These are phyloP conservation scores for Tiaroga cobitis DNA, from an alignment of 2,797 vertebrate genomes.

Conservation along the genomic window DNA sequence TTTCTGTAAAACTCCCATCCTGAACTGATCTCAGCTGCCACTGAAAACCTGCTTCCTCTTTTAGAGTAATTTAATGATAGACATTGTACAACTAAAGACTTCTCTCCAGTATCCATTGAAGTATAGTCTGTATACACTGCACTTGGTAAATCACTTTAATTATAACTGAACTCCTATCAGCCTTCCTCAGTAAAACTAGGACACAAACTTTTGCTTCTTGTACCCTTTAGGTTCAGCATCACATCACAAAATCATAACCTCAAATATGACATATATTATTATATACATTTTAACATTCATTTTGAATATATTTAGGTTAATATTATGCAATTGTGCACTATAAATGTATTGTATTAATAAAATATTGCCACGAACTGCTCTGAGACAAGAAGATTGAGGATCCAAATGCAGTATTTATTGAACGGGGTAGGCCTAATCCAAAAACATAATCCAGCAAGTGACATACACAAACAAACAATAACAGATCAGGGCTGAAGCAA, in stretches of 20 bases:
- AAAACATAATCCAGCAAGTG: no score
- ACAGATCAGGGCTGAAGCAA: no score
- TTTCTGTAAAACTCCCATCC: conserved; percentile 10
- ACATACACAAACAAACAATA: no score
- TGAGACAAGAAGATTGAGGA: no score
- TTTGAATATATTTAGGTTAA: not conserved
- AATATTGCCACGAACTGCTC: no score
- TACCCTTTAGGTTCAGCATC: not conserved
- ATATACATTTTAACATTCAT: no score
- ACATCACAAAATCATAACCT: not conserved
- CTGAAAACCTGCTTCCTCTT: not conserved
- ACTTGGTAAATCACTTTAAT: not conserved
- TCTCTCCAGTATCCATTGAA: not conserved
- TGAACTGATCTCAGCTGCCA: conserved; percentile 18
- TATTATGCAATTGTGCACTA: no score
- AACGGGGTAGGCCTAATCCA: no score
- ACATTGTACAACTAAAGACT: not conserved
- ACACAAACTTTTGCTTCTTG: not conserved
- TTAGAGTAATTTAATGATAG: not conserved
- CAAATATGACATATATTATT: not conserved
- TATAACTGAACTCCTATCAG: not conserved
- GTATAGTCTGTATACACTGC: not conserved
- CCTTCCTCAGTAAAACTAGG: not conserved
- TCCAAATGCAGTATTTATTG: no score
- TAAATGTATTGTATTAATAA: no score